These are phyloP conservation scores for Stegodyphus mimosarum DNA, from an alignment of 1,140 invertebrate species.

Conservation along the genomic window DNA sequence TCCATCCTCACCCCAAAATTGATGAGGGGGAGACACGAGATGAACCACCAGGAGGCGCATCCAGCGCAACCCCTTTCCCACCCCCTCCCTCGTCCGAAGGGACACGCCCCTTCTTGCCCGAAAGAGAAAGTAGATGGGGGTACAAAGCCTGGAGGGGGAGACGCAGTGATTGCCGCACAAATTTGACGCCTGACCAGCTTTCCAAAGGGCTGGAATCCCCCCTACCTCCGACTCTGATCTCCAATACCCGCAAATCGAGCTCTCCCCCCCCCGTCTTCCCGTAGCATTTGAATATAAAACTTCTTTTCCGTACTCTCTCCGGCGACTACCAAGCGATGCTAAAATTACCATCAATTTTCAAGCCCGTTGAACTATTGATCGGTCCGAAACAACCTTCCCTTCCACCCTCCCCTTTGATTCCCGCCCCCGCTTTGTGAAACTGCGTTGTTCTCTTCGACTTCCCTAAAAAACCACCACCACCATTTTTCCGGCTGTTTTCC, in stretches of 20 bases:
- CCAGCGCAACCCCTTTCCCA: constrained; percentile 24
- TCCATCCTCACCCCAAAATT: constrained; percentile 21
- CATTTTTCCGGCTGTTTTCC: neutral
- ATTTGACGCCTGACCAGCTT: constrained; percentile 59
- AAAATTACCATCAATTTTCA: constrained; percentile 59
- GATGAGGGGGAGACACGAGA: constrained; percentile 47
- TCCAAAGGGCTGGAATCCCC: constrained; percentile 28
- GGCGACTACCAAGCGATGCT: constrained; percentile 51
- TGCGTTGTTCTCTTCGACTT: constrained; percentile 34
- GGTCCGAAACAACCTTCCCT: constrained; percentile 40
- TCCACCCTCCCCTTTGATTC: constrained; percentile 61
- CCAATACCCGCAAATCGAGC: constrained; percentile 36
- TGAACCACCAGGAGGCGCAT: constrained; percentile 54
- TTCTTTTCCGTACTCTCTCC: constrained; percentile 24
- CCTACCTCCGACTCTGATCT: neutral
- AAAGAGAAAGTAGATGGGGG: neutral
- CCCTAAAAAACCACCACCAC: neutral
- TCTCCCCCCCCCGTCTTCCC: neutral
- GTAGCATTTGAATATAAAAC: constrained; percentile 56
- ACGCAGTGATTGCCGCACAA: constrained; percentile 55
- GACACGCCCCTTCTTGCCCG: constrained; percentile 8
- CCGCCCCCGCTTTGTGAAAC: constrained; percentile 38
- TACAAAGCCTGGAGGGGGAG: neutral
- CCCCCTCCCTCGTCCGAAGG: constrained; percentile 8
- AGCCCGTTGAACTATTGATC: constrained; percentile 56